Conservation (phyloP, 2,797 vertebrate genomes). For the Coranthus polyacanthus region DNA sequence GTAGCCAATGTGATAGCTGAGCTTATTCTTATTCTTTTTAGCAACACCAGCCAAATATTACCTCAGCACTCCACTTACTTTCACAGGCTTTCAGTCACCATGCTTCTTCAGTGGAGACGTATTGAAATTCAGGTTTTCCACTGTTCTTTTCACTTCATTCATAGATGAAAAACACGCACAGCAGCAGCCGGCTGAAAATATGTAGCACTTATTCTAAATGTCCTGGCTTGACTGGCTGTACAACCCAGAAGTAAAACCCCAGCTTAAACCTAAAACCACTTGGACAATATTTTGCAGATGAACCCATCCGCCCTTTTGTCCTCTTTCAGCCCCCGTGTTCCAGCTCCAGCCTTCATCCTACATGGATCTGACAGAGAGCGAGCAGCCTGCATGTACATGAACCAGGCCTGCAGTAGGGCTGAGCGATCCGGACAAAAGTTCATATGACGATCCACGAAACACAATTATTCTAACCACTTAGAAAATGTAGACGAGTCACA, state of each 20-base stretch:
- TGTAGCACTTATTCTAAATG: slow-evolving; percentile 16
- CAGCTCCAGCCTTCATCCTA: slow-evolving; percentile 11
- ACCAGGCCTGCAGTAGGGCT: too few species aligned
- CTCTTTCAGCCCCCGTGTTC: not conserved
- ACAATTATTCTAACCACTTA: too few species aligned
- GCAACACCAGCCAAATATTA: slow-evolving; percentile 35
- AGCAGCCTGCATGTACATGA: slow-evolving; percentile 2
- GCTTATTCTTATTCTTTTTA: slow-evolving; percentile 19
- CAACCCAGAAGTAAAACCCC: slow-evolving; percentile 9
- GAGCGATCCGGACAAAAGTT: too few species aligned
- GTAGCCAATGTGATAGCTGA: too few species aligned
- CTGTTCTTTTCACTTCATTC: slow-evolving; percentile 2
- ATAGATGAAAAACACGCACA: slow-evolving; percentile 9
- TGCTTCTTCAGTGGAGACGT: not conserved
- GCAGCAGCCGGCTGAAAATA: slow-evolving; percentile 21
- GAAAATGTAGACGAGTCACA: too few species aligned
- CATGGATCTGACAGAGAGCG: slow-evolving; percentile 37
- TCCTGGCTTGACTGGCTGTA: slow-evolving; percentile 16
- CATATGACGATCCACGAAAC: too few species aligned
- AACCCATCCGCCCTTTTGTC: slow-evolving; percentile 3
- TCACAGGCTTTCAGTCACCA: not conserved
- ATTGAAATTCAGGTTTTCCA: slow-evolving; percentile 13
- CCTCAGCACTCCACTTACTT: slow-evolving; percentile 17
- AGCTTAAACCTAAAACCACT: slow-evolving; percentile 10
- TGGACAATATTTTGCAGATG: too few species aligned